Conservation (phyloP, 2,797 vertebrate genomes). For the Pangasius sanitwongsei region DNA sequence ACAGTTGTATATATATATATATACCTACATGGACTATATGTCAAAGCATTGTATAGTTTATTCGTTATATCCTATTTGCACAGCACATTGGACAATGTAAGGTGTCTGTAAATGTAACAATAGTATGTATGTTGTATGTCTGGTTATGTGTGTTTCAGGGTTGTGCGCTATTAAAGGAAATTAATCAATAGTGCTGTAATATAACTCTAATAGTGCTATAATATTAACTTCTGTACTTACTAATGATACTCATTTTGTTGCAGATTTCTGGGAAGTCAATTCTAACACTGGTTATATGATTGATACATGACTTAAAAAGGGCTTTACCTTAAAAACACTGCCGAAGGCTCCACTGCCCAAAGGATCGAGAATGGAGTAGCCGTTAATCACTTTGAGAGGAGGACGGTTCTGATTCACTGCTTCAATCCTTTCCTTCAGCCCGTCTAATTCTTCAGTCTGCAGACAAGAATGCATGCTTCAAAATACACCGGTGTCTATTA, state of each 20-base stretch:
- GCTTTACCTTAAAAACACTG: slow-evolving; percentile 85
- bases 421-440: slow-evolving; percentile 82
- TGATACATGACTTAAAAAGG: neutral
- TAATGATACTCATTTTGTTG: neutral
- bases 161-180: neutral
- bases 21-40: neutral
- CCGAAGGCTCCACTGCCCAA: slow-evolving; percentile 90
- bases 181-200: neutral
- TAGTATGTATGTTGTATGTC: neutral
- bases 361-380: slow-evolving; percentile 86
- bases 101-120: neutral
- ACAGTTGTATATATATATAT: neutral
- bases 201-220: neutral
- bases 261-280: neutral
- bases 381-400: slow-evolving; percentile 81
- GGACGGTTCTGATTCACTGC: slow-evolving; percentile 84
- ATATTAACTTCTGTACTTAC: neutral
- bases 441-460: slow-evolving; percentile 81
- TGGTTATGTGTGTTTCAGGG: neutral
- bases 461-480: neutral
- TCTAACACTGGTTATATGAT: too few species aligned
- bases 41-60: neutral
- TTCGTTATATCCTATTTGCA: neutral
- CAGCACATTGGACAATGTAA: neutral
- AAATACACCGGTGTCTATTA: neutral